Evolutionary conservation across 2,888 invertebrate species (phyloP), one percentile per base, ranked within the genome.

Genomic region (Drosophila nr. fundita): DNA sequence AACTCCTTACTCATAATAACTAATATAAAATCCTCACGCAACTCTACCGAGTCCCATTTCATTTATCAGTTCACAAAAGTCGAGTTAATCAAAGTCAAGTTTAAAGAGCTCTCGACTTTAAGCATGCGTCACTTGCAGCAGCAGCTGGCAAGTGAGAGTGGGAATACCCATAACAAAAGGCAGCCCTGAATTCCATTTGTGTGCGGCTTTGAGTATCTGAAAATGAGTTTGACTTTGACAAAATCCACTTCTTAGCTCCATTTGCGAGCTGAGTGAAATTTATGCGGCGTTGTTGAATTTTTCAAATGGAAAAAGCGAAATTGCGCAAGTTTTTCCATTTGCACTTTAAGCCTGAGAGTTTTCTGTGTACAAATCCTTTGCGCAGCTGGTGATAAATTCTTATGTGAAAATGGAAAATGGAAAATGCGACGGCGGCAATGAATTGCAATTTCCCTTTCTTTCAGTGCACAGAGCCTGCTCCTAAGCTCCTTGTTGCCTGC

Each of bases 391-490:
- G 30, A 54, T 60, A 68, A 68, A 50, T 63, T 64, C 58, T 69
- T 58, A 40, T 49, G 55, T 21, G 61, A 54, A 75, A 76, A 65
- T 60, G 70, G 58, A 38, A 49, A 24, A 70, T 66, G 67, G 62
- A 58, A 74, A 71, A 72, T 63, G 52, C 49, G 42, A 27, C 32
- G 32, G 11, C 62, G 54, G 49, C 79, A 68, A 79, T 81, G 70
- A 73, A 81, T 73, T 80, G 71, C 80, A 77, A 79, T 79, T 82
- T 82, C 70, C 77, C 72, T 82, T 82, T 72, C 79, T 68, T 57
- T 54, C 53, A 65, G 30, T 36, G 52, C 42, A 50, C 49, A 36
- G 13, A 15, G 52, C 38, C 24, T 48, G 54, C 38, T 30, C 30
- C 42, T 15, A 54, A 38, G 45, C 60, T 67, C 32, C 67, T 57